Percentiles rank a stretch among this genome's conserved stretches.
These are phyloP conservation scores for Apotomis capreana DNA, from an alignment of 2,888 invertebrate species.

Conservation along the genomic window DNA sequence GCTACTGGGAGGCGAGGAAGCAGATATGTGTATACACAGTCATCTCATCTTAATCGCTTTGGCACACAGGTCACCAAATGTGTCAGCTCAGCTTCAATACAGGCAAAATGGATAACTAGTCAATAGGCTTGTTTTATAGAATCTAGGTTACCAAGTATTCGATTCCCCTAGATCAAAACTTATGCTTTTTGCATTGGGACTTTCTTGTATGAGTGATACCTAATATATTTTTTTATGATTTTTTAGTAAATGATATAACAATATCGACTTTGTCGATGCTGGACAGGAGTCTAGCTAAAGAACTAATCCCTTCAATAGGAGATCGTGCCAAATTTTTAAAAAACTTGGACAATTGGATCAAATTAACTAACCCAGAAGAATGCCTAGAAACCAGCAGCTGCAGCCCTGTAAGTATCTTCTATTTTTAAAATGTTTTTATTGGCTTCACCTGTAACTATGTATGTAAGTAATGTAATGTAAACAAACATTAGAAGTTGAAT, in stretches of 20 bases:
- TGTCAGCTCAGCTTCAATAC: slow-evolving; percentile 7
- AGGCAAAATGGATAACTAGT: slow-evolving; percentile 5
- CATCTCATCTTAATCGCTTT: slow-evolving; percentile 9
- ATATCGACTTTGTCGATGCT: not conserved
- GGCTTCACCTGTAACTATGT: slow-evolving; percentile 4
- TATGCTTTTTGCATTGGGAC: slow-evolving; percentile 6
- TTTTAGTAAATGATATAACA: slow-evolving; percentile 9
- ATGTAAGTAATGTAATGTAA: slow-evolving; percentile 10
- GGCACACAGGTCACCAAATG: slow-evolving; percentile 2
- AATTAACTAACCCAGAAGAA: slow-evolving; percentile 18
- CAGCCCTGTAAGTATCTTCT: slow-evolving; percentile 6
- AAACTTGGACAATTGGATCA: slow-evolving; percentile 20
- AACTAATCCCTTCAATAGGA: slow-evolving; percentile 21
- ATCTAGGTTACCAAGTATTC: slow-evolving; percentile 5
- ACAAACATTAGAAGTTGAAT: slow-evolving; percentile 12
- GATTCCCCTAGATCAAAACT: slow-evolving; percentile 6
- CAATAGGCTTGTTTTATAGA: slow-evolving; percentile 6
- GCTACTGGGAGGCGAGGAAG: too few relatives aligned
- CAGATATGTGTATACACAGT: not conserved
- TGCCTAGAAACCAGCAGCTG: not conserved
- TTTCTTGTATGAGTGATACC: not conserved
- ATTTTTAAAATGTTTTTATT: not conserved
- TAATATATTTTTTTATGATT: not conserved
- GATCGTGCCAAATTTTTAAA: slow-evolving; percentile 13
- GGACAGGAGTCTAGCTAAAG: not conserved